These are phyloP conservation scores for Diarsia brunnea DNA, from an alignment of 2,888 invertebrate species.

Conservation along the genomic window DNA sequence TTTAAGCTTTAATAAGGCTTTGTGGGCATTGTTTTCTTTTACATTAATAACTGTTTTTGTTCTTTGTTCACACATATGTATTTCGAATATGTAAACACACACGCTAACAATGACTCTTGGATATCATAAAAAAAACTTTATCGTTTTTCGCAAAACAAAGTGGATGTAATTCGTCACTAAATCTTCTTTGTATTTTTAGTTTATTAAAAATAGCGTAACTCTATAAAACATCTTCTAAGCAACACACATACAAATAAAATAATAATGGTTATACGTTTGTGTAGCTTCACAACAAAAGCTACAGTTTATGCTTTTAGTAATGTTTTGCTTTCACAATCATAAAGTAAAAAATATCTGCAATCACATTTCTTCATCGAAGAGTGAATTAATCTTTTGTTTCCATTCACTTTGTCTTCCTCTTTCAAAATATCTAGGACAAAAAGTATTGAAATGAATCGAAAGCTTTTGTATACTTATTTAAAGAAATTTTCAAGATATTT, in stretches of 20 bases:
- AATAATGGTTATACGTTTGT: conserved; percentile 1
- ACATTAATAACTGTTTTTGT: conserved; percentile 46
- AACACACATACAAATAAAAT: background rate
- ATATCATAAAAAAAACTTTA: background rate
- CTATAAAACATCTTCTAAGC: background rate
- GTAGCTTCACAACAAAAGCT: background rate
- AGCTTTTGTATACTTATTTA: conserved; percentile 6
- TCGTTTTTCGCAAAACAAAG: background rate
- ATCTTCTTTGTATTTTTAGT: background rate
- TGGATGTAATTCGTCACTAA: background rate
- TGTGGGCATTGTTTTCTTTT: conserved; percentile 57
- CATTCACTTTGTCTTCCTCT: background rate
- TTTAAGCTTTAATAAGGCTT: conserved; percentile 64
- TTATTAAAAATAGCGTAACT: background rate
- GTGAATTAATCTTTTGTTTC: conserved; percentile 20
- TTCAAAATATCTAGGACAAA: conserved; percentile 15
- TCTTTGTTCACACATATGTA: conserved; percentile 26
- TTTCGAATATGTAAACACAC: conserved; percentile 2
- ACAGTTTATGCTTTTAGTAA: background rate
- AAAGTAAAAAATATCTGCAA: background rate
- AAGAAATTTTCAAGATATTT: conserved; percentile 4
- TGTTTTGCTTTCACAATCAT: background rate
- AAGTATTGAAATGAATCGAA: conserved; percentile 15
- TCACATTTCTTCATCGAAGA: conserved; percentile 5
- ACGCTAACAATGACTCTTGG: background rate